Conservation (phyloP, 2,888 invertebrate species). For the Anarsia innoxiella region DNA sequence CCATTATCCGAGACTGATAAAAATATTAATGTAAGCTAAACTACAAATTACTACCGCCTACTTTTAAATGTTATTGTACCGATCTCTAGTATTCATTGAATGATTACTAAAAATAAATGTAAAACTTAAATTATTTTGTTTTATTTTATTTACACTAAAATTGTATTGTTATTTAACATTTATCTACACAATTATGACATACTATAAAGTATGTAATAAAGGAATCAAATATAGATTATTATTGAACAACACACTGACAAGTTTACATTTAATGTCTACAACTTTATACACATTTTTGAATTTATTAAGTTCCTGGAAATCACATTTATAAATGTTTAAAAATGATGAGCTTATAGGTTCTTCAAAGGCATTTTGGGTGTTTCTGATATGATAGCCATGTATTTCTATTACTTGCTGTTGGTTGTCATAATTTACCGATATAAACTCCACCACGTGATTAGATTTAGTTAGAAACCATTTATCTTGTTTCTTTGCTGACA, state of each 20-base stretch:
- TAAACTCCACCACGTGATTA: background rate
- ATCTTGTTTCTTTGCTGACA: background rate
- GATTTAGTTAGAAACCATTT: background rate
- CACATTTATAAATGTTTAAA: background rate
- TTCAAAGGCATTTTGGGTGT: background rate
- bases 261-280: background rate
- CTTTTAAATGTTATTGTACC: no score
- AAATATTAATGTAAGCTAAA: no score
- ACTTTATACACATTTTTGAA: background rate
- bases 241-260: background rate
- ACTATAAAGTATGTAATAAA: background rate
- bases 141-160: no score
- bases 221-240: background rate
- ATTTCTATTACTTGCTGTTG: background rate
- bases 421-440: background rate
- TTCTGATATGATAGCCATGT: background rate
- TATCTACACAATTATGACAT: no score
- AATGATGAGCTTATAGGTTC: background rate
- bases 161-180: no score
- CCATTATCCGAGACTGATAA: no score
- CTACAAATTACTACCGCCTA: no score
- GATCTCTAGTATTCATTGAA: no score
- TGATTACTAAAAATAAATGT: no score
- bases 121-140: no score
- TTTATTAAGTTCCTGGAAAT: background rate